Evolutionary conservation across 2,888 invertebrate genomes (phyloP).

Genomic region (Pycnomerus fuliginosus): DNA sequence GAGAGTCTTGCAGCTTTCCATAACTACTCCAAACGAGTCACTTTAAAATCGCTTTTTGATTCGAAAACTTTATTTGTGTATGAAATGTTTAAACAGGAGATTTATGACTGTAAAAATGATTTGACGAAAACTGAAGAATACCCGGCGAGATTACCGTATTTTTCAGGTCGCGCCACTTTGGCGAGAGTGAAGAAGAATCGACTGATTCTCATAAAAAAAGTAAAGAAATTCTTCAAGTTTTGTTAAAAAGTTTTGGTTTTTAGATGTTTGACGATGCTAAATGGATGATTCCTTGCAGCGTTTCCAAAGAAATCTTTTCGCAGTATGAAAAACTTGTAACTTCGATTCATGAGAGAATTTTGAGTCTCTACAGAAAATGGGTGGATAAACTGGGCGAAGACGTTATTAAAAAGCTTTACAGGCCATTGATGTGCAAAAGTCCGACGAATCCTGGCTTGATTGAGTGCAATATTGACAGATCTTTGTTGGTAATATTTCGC

Average conservation of each 20-base stretch:
- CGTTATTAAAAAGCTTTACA: conserved; percentile 62
- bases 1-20: conserved; percentile 74
- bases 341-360: conserved; percentile 60
- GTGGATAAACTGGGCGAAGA: conserved; percentile 62
- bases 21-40: conserved; percentile 75
- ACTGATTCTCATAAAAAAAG: conserved; percentile 61
- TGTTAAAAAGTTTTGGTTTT: conserved; percentile 3
- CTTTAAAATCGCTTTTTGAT: conserved; percentile 68
- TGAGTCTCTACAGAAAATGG: conserved; percentile 60
- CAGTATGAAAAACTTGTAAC: conserved; percentile 65
- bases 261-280: conserved; percentile 70
- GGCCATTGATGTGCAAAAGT: conserved; percentile 72
- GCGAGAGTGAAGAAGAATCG: conserved; percentile 67
- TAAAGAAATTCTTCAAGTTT: too few species aligned
- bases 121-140: conserved; percentile 61
- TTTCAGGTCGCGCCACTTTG: conserved; percentile 70
- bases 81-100: conserved; percentile 73
- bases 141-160: conserved; percentile 68
- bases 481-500: conserved; percentile 59
- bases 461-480: conserved; percentile 80
- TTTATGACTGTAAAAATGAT: conserved; percentile 72
- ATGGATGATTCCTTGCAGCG: conserved; percentile 76
- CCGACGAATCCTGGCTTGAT: conserved; percentile 63
- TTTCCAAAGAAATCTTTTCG: conserved; percentile 68
- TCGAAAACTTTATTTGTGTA: conserved; percentile 69